Evolutionary conservation across 1,140 invertebrate genomes (phyloP), one percentile per base, ranked within the genome.

Genomic region (Hyphantria cunea): DNA sequence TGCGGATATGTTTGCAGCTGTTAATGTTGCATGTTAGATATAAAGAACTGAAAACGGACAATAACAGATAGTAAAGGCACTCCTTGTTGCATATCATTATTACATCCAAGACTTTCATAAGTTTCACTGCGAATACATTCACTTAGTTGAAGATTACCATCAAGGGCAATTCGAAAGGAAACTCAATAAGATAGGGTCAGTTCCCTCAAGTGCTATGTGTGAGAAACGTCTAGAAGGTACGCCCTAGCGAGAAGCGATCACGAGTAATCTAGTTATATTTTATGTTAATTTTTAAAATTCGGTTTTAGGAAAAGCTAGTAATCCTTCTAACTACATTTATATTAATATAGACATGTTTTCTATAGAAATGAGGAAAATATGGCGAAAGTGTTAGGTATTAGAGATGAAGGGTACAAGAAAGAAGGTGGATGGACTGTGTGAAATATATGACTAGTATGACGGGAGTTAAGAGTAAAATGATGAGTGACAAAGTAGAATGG

Each of bases 131-230:
- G 54, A 75, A 70, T 72, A 74, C 75, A 78, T 79, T 82, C 77
- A 78, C 80, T 76, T 68, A 74, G 59, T 67, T 63, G 72, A 78
- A 72, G 75, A 82, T 82, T 78, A 76, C 65, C 75, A 82, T 82
- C 77, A 63, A 69, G 73, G 72, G 72, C 80, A 72, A 70, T 82
- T 75, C 69, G 75, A 78, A 80, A 78, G 80, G 73, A 70, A 74
- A 72, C 67, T 72, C n/a, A n/a, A 55, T 58, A 34, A 68, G 74
- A 76, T 77, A 76, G 69, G 76, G 76, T 79, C 72, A 79, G 66
- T 68, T 75, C 65, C 68, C 47, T 49, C 60, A 52, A 51, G 37
- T 61, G 52, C 65, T 32, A 17, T 55, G 58, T 53, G 49, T 34
- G 42, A 49, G 39, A 37, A 45, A 44, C 41, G 48, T 17, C 47